phyloP scores from a whole-genome alignment of 1,140 invertebrate genomes.

The Nasonia giraulti region DNA sequence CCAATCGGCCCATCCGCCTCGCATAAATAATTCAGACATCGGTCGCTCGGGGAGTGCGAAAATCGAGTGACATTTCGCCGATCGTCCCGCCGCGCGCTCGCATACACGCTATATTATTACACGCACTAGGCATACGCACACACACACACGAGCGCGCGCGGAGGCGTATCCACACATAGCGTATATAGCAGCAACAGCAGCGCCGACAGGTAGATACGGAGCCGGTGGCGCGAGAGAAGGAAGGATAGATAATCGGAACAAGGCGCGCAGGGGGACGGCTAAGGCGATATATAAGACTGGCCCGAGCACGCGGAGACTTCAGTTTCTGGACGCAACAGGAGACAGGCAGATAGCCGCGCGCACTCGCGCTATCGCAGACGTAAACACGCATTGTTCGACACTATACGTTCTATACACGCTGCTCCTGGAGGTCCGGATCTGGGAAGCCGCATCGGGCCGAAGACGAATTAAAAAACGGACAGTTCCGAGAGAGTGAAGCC shows the following conservation, averaged over 20 bases:
- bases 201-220: not conserved
- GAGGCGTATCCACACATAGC: not conserved
- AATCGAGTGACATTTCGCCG: not conserved
- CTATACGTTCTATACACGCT: no score
- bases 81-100: not conserved
- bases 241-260: slow-evolving; percentile 1
- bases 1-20: not conserved
- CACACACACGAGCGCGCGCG: no score
- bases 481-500: no score
- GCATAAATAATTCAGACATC: not conserved
- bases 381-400: not conserved
- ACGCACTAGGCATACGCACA: no score
- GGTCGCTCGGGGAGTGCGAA: not conserved
- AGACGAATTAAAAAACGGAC: not conserved
- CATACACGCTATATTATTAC: not conserved
- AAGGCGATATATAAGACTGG: slow-evolving; percentile 41
- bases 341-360: not conserved
- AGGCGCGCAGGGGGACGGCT: not conserved
- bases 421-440: no score
- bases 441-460: not conserved
- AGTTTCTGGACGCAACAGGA: slow-evolving; percentile 10
- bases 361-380: not conserved
- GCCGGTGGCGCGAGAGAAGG: slow-evolving; percentile 6
- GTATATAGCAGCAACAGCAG: not conserved
- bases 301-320: slow-evolving; percentile 11